These are phyloP conservation scores for Aspidapion aeneum DNA, from an alignment of 2,888 invertebrate genomes.

Conservation along the genomic window DNA sequence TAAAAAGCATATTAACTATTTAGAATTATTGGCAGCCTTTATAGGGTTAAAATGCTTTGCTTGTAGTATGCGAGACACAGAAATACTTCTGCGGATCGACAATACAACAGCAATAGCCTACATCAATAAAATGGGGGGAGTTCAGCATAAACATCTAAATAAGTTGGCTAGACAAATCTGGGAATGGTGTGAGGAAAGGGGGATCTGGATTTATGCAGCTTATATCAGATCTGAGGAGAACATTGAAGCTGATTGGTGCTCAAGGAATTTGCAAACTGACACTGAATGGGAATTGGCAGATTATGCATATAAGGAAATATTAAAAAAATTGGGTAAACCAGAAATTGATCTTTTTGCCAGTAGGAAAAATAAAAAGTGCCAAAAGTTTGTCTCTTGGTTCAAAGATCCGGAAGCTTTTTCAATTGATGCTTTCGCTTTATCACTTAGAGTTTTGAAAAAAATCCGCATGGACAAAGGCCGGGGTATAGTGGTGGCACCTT, in stretches of 20 bases:
- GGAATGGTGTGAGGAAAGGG: constrained; percentile 10
- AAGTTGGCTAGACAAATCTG: constrained; percentile 1
- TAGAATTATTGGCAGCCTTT: no score
- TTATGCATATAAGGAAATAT: constrained; percentile 1
- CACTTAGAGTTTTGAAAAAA: no score
- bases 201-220: constrained; percentile 8
- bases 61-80: no score
- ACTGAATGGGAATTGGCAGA: no score
- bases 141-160: constrained; percentile 3
- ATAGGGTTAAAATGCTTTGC: no score
- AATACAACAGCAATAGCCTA: constrained; percentile 11
- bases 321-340: constrained; percentile 3
- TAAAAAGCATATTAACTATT: no score
- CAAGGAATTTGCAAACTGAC: no score
- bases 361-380: constrained; percentile 5
- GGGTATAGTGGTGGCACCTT: no score
- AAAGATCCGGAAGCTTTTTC: constrained; percentile 13
- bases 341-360: constrained; percentile 11
- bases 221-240: constrained; percentile 12
- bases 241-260: constrained; percentile 3
- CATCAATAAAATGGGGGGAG: no score
- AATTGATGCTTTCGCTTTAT: no score
- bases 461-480: no score
- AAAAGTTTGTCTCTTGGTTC: constrained; percentile 13
- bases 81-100: constrained; percentile 6